Evolutionary conservation across 92 coral and sea anemone species (phyloP).

Genomic region (Zoanthus sociatus): DNA sequence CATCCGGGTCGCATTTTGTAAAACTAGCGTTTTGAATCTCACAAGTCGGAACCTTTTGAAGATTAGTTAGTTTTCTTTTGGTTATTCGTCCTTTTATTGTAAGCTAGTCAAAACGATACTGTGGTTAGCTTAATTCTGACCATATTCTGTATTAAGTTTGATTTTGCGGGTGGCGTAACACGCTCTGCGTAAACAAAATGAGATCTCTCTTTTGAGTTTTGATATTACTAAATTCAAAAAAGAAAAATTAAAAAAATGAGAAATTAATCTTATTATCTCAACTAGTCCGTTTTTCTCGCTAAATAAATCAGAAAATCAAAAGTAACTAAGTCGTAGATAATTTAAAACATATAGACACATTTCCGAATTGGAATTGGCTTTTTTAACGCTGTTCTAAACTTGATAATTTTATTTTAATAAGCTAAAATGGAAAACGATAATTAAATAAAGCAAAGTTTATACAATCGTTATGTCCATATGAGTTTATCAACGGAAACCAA

Average conservation of each 20-base stretch:
- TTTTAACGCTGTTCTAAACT: no score
- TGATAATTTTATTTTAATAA: no score
- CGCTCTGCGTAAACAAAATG: neutral
- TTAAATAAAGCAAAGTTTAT: no score
- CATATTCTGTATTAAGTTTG: slow-evolving; percentile 28
- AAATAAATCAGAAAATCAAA: no score
- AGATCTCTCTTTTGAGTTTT: slow-evolving; percentile 4
- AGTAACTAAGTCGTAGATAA: no score
- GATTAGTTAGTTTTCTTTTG: slow-evolving; percentile 15
- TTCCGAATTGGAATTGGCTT: no score
- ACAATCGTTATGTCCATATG: no score
- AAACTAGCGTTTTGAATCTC: neutral
- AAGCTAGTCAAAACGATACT: slow-evolving; percentile 29
- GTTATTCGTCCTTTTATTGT: slow-evolving; percentile 39
- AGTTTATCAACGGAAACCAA: no score
- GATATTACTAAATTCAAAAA: neutral
- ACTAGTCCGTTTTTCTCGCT: neutral
- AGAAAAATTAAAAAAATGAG: neutral
- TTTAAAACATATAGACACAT: no score
- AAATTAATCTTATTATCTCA: slow-evolving; percentile 12
- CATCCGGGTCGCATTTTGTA: neutral
- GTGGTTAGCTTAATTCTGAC: neutral
- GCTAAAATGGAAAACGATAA: no score
- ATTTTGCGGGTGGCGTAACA: slow-evolving; percentile 6
- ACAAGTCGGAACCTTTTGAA: slow-evolving; percentile 39